phyloP scores from a whole-genome alignment of 2,888 invertebrate genomes.

The Ochropacha duplaris region DNA sequence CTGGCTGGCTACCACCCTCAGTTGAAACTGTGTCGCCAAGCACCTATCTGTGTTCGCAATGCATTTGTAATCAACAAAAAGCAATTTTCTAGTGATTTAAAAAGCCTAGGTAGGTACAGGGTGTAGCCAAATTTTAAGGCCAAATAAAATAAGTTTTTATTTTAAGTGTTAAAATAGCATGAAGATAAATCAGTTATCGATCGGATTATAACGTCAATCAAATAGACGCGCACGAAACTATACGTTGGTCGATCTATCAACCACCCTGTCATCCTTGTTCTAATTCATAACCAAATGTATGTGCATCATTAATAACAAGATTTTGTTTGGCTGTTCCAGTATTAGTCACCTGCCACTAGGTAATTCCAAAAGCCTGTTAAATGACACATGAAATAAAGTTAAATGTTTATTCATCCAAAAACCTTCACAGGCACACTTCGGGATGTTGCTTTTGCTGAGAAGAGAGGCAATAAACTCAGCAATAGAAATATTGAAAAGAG shows the following conservation, averaged over 20 bases:
- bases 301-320: conserved; percentile 6
- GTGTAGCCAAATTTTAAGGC: neutral
- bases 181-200: neutral
- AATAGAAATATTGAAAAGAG: too few relatives aligned
- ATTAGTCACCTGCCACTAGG: too few relatives aligned
- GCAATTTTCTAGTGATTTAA: neutral
- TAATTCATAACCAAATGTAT: conserved; percentile 8
- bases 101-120: neutral
- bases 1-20: too few relatives aligned
- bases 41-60: too few relatives aligned
- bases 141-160: neutral
- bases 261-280: conserved; percentile 9
- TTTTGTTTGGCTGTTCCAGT: neutral
- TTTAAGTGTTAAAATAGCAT: conserved; percentile 1
- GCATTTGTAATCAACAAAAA: neutral
- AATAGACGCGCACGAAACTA: conserved; percentile 6
- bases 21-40: too few relatives aligned
- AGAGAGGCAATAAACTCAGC: too few relatives aligned
- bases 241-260: neutral
- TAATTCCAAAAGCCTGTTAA: too few relatives aligned
- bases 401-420: too few relatives aligned
- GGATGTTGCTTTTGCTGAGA: too few relatives aligned
- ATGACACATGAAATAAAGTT: too few relatives aligned
- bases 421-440: too few relatives aligned
- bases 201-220: conserved; percentile 7